Percentiles rank a stretch among this genome's conserved stretches.
These are phyloP conservation scores for Chymomyza fuscimana DNA, from an alignment of 2,888 invertebrate genomes.

Conservation along the genomic window DNA sequence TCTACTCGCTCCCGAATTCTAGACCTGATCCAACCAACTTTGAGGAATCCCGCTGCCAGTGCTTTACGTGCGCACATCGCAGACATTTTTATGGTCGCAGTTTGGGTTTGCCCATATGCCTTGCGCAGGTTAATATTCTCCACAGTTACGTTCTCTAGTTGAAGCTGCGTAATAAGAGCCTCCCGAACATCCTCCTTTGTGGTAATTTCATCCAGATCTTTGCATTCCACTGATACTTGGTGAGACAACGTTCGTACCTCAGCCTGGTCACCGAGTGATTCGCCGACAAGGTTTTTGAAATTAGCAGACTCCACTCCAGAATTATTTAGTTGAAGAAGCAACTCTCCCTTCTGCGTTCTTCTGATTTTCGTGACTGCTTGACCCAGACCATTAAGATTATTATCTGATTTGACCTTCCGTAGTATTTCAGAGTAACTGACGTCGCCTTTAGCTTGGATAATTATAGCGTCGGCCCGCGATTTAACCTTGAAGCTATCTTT, in stretches of 20 bases:
- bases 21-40: no score
- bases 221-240: not conserved
- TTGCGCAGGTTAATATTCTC: not conserved
- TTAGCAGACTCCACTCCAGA: no score
- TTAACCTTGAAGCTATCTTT: no score
- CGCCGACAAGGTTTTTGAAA: not conserved
- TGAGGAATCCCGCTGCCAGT: no score
- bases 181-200: not conserved
- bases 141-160: not conserved
- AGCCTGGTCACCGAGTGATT: not conserved
- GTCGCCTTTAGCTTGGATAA: not conserved
- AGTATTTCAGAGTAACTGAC: not conserved
- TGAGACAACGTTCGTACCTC: not conserved
- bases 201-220: not conserved
- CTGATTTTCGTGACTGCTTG: no score
- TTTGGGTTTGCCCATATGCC: not conserved
- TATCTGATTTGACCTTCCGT: no score
- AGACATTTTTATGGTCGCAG: not conserved
- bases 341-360: no score
- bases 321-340: not conserved
- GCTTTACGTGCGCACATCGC: not conserved
- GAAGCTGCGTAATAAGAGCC: not conserved
- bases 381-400: no score
- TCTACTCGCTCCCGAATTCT: no score
- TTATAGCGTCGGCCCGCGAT: not conserved